Evolutionary conservation across 1,140 invertebrate species (phyloP).

Genomic region (Drosophila chauvacae): DNA sequence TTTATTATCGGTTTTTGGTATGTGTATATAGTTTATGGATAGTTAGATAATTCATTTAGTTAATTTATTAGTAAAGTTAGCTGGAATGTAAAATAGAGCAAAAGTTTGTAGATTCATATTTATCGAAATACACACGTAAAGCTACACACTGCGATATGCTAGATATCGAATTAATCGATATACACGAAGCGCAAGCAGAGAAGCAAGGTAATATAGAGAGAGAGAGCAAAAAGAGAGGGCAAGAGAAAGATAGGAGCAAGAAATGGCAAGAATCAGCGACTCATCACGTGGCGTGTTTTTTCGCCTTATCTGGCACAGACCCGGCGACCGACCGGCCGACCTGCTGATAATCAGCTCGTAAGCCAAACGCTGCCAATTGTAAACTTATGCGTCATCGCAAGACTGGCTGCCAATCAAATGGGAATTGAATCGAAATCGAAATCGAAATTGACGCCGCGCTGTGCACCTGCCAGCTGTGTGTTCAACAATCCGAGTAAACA

Average conservation of each 20-base stretch:
- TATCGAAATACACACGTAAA: constrained; percentile 40
- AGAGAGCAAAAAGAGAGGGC: not conserved
- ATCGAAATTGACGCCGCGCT: constrained; percentile 31
- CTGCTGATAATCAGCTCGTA: constrained; percentile 46
- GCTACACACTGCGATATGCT: constrained; percentile 32
- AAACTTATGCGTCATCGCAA: constrained; percentile 70
- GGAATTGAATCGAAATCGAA: constrained; percentile 39
- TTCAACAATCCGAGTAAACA: constrained; percentile 52
- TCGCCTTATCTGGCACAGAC: constrained; percentile 31
- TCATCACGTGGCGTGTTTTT: constrained; percentile 34
- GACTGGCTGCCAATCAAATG: constrained; percentile 72
- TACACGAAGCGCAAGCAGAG: constrained; percentile 25
- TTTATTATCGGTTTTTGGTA: constrained; percentile 28
- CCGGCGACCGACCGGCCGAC: constrained; percentile 6
- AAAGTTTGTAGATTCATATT: constrained; percentile 35
- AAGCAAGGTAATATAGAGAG: constrained; percentile 18
- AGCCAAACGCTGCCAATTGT: constrained; percentile 58
- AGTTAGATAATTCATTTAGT: constrained; percentile 26
- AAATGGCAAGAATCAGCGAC: constrained; percentile 25
- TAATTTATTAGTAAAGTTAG: constrained; percentile 50
- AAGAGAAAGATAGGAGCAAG: constrained; percentile 12
- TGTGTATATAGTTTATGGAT: constrained; percentile 38
- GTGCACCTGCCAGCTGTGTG: constrained; percentile 65
- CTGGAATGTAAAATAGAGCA: constrained; percentile 63
- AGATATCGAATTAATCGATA: constrained; percentile 31